Evolutionary conservation across 2,113 vertebrate genomes (phyloP).

Genomic region (Okapia johnstoni): DNA sequence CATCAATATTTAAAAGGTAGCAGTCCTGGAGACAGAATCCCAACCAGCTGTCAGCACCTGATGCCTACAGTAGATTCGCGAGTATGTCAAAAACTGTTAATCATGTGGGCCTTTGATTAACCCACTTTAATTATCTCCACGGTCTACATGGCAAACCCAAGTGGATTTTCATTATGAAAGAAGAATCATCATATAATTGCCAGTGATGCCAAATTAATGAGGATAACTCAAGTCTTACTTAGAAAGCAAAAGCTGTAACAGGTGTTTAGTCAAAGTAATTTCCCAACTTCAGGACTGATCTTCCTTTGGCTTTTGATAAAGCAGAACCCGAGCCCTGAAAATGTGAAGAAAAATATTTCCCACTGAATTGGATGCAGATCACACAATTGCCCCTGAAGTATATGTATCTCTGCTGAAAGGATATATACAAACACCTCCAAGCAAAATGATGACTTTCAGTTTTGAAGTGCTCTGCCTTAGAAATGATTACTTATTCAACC

Average conservation of each 20-base stretch:
- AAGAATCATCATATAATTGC: constrained; percentile 48
- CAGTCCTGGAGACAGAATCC: neutral
- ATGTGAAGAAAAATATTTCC: constrained; percentile 31
- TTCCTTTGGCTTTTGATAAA: constrained; percentile 51
- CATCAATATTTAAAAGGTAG: constrained; percentile 44
- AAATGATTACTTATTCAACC: constrained; percentile 72
- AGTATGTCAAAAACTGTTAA: constrained; percentile 49
- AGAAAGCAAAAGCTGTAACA: constrained; percentile 48
- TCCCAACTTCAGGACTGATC: constrained; percentile 46
- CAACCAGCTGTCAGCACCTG: constrained; percentile 24
- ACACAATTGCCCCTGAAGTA: constrained; percentile 39
- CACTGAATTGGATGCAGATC: constrained; percentile 53
- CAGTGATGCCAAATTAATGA: constrained; percentile 50
- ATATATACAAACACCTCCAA: constrained; percentile 45
- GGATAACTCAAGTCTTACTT: constrained; percentile 14
- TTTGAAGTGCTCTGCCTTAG: constrained; percentile 65
- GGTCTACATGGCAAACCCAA: constrained; percentile 39
- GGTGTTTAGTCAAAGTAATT: constrained; percentile 55
- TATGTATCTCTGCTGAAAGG: constrained; percentile 17
- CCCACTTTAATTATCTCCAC: constrained; percentile 59
- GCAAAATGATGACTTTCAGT: constrained; percentile 53
- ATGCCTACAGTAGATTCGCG: neutral
- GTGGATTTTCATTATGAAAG: constrained; percentile 57
- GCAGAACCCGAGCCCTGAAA: neutral
- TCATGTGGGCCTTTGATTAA: constrained; percentile 50